These are phyloP conservation scores for Coptodon bakossiorum DNA, from an alignment of 2,113 vertebrate species.

Conservation along the genomic window DNA sequence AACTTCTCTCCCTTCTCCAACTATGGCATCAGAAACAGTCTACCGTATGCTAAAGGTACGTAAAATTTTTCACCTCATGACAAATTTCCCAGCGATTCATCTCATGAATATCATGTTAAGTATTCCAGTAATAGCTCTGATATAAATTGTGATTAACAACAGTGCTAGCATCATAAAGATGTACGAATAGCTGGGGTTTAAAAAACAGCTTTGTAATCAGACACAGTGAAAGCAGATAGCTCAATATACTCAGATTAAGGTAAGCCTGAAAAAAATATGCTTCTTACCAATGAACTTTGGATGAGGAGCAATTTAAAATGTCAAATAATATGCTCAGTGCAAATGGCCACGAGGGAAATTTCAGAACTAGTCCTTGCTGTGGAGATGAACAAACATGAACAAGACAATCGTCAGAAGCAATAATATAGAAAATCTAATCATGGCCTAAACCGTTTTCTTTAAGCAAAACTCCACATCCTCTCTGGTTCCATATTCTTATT, in stretches of 20 bases:
- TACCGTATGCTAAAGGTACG: not conserved
- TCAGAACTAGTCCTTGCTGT: not conserved
- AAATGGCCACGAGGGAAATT: not conserved
- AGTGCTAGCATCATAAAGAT: not conserved
- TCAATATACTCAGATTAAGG: not conserved
- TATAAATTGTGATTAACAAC: not conserved
- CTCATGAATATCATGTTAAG: not conserved
- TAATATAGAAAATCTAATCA: not conserved
- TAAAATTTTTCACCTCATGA: not conserved
- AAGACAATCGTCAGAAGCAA: not conserved
- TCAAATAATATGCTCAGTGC: not conserved
- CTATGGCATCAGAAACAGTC: not conserved
- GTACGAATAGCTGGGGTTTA: not conserved
- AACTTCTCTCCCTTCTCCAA: not conserved
- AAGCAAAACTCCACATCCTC: not conserved
- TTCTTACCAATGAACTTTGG: not conserved
- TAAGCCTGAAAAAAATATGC: not conserved
- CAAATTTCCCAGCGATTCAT: not conserved
- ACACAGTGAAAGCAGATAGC: not conserved
- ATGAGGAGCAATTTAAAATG: not conserved
- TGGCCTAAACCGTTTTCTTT: not conserved
- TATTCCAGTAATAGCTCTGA: not conserved
- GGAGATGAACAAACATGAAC: not conserved
- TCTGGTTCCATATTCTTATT: not conserved
- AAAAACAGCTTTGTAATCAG: not conserved